Conservation (phyloP, 2,888 invertebrate genomes). For the Torymus texanus region DNA sequence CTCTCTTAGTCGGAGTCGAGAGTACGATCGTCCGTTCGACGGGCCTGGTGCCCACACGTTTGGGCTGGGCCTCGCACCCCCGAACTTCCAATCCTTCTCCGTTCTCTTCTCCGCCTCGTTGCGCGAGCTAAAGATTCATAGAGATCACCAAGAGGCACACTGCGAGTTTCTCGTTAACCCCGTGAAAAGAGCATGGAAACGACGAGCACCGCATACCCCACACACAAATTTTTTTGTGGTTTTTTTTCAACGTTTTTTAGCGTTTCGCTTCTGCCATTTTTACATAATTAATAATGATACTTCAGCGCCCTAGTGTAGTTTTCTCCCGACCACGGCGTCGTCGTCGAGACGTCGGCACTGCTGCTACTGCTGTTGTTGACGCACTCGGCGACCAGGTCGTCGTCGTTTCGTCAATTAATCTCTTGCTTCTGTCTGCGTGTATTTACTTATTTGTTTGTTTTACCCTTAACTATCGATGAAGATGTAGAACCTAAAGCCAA, state of each 20-base stretch:
- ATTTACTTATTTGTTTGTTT: slow-evolving; percentile 46
- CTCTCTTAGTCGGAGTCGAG: slow-evolving; percentile 43
- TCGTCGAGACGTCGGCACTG: slow-evolving; percentile 23
- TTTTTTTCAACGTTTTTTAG: slow-evolving; percentile 27
- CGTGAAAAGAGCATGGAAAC: slow-evolving; percentile 53
- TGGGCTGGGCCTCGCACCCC: neutral
- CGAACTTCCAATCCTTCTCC: slow-evolving; percentile 6
- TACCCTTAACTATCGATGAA: slow-evolving; percentile 41
- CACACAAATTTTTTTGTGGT: slow-evolving; percentile 35
- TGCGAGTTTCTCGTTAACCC: slow-evolving; percentile 25
- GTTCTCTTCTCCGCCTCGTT: slow-evolving; percentile 35
- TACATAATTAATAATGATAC: slow-evolving; percentile 35
- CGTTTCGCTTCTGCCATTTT: slow-evolving; percentile 36
- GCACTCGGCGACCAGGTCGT: slow-evolving; percentile 13
- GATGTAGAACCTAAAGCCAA: slow-evolving; percentile 60
- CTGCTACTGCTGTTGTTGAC: too few relatives aligned
- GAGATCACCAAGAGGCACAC: slow-evolving; percentile 44
- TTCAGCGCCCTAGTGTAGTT: slow-evolving; percentile 42
- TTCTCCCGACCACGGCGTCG: slow-evolving; percentile 32
- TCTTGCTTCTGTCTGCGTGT: neutral
- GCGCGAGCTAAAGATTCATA: slow-evolving; percentile 32
- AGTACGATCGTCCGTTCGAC: slow-evolving; percentile 35
- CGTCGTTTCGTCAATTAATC: slow-evolving; percentile 16
- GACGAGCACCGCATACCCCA: slow-evolving; percentile 48
- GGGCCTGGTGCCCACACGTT: neutral